phyloP scores from a whole-genome alignment of 2,888 invertebrate genomes.

The Leucoma salicis region DNA sequence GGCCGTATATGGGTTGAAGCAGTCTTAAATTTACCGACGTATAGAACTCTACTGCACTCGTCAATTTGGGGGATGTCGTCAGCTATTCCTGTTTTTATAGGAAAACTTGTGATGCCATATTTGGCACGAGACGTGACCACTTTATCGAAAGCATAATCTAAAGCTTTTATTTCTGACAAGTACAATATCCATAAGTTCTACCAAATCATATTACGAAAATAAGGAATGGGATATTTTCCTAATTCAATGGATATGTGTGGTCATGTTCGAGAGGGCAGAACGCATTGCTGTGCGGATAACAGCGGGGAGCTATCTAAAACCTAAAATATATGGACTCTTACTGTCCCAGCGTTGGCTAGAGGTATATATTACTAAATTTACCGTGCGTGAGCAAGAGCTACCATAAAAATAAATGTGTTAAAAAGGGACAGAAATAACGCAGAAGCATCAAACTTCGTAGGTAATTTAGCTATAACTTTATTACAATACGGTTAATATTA shows the following conservation, averaged over 20 bases:
- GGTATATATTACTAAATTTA: constrained; percentile 38
- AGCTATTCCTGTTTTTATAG: too few relatives aligned
- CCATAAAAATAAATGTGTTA: background rate
- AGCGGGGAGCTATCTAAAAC: constrained; percentile 33
- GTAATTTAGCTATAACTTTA: background rate
- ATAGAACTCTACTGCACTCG: too few relatives aligned
- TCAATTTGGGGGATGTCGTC: too few relatives aligned
- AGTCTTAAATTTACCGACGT: too few relatives aligned
- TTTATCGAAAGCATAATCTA: too few relatives aligned
- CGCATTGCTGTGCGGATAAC: constrained; percentile 25
- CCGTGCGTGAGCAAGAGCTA: constrained; percentile 9
- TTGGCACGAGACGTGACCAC: too few relatives aligned
- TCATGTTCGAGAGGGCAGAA: constrained; percentile 11
- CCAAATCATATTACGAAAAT: constrained; percentile 9
- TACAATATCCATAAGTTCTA: constrained; percentile 4
- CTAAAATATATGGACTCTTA: constrained; percentile 34
- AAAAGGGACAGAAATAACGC: background rate
- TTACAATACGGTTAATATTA: background rate
- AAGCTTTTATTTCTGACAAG: constrained; percentile 5
- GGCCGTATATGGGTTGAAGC: too few relatives aligned
- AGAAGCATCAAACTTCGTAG: background rate
- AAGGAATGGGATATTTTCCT: constrained; percentile 16
- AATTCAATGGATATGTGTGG: constrained; percentile 25
- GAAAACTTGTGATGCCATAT: too few relatives aligned
- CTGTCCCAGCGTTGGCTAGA: constrained; percentile 30